These are phyloP conservation scores for Callaeas wilsoni DNA, from an alignment of 2,113 vertebrate genomes.

Conservation along the genomic window DNA sequence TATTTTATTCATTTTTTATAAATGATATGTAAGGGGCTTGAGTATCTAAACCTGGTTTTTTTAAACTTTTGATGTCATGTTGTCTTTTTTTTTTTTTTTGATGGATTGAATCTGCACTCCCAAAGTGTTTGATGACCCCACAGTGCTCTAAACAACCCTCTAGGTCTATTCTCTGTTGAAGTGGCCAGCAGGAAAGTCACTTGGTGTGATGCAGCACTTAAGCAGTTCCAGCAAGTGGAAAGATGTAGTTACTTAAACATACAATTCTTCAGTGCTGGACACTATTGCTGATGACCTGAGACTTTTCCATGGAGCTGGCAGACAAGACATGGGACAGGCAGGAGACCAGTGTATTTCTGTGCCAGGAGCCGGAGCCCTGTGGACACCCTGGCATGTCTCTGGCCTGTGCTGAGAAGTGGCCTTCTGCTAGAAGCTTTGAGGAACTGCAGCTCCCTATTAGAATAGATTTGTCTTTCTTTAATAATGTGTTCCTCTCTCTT, in stretches of 20 bases:
- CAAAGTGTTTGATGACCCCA: background rate
- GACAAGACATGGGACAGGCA: background rate
- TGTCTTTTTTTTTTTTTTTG: background rate
- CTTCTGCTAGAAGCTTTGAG: background rate
- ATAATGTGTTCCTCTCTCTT: background rate
- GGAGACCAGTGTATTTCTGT: background rate
- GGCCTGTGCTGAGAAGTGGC: background rate
- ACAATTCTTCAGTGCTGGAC: background rate
- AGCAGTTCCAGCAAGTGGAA: background rate
- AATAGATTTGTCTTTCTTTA: background rate
- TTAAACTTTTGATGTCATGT: background rate
- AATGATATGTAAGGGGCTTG: background rate
- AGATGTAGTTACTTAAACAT: background rate
- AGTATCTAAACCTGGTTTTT: background rate
- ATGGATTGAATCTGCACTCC: background rate
- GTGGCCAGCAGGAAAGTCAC: background rate
- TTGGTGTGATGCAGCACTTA: background rate
- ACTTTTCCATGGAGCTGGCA: background rate
- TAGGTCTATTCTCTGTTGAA: background rate
- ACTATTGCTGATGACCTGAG: background rate
- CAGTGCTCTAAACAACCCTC: background rate
- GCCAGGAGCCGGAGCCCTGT: background rate
- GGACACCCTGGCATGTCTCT: background rate
- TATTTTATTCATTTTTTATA: background rate
- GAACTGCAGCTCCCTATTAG: background rate